phyloP scores from a whole-genome alignment of 2,888 invertebrate species.

The Lepidochitona cinerea region DNA sequence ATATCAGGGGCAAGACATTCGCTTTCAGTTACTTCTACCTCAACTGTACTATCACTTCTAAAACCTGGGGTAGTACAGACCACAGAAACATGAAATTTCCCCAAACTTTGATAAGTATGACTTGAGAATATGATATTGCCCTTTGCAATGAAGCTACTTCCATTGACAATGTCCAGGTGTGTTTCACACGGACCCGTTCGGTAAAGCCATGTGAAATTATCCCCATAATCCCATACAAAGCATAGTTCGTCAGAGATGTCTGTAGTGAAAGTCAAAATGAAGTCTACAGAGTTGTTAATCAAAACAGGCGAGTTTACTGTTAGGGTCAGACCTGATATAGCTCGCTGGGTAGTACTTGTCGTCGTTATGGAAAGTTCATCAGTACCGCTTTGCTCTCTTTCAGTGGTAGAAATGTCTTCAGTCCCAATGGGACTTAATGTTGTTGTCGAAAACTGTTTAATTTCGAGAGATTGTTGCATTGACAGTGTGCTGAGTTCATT shows the following conservation, averaged over 20 bases:
- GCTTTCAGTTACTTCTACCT: slow-evolving; percentile 11
- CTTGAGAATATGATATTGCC: not conserved
- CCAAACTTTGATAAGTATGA: slow-evolving; percentile 9
- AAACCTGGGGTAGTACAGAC: slow-evolving; percentile 21
- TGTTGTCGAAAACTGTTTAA: not conserved
- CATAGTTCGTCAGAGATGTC: slow-evolving; percentile 18
- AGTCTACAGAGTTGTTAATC: slow-evolving; percentile 14
- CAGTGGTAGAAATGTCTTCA: no score
- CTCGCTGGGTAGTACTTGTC: not conserved
- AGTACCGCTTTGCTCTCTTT: no score
- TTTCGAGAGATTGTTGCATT: not conserved
- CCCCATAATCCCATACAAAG: slow-evolving; percentile 23
- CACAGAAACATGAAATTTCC: slow-evolving; percentile 17
- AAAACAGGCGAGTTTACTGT: slow-evolving; percentile 10
- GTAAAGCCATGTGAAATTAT: slow-evolving; percentile 15
- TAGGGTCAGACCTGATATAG: slow-evolving; percentile 11
- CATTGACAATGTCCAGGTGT: slow-evolving; percentile 11
- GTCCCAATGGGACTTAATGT: not conserved
- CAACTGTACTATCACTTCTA: not conserved
- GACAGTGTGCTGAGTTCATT: slow-evolving; percentile 27
- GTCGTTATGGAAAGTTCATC: no score
- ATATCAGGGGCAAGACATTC: slow-evolving; percentile 27
- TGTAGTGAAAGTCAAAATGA: slow-evolving; percentile 10
- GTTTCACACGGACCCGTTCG: slow-evolving; percentile 17
- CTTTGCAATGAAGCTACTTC: slow-evolving; percentile 2